Conservation (phyloP, 2,888 invertebrate genomes). For the Uloborus plumipes region DNA sequence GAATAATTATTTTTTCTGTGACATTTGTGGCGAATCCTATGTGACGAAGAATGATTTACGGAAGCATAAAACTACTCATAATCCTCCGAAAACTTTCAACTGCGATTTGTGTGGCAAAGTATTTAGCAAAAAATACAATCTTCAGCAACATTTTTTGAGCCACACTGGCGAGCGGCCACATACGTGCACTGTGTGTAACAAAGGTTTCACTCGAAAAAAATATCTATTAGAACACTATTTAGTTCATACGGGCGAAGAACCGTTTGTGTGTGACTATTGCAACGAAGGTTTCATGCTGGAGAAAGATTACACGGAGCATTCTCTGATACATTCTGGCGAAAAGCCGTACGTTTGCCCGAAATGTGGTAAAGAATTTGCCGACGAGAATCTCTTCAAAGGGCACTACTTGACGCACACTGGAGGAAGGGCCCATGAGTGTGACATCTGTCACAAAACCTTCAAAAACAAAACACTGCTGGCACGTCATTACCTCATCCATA, state of each 20-base stretch:
- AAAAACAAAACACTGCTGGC: conserved; percentile 50
- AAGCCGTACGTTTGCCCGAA: conserved; percentile 41
- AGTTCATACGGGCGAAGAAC: conserved; percentile 52
- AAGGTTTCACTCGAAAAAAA: conserved; percentile 53
- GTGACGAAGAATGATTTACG: conserved; percentile 34
- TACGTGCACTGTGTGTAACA: conserved; percentile 35
- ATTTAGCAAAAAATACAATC: conserved; percentile 48
- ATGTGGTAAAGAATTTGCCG: conserved; percentile 33
- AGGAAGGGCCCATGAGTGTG: conserved; percentile 46
- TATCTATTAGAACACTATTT: conserved; percentile 47
- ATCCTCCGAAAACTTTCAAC: conserved; percentile 40
- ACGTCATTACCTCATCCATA: conserved; percentile 49
- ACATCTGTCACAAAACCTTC: conserved; percentile 48
- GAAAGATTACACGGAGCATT: conserved; percentile 41
- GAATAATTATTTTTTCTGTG: conserved; percentile 35
- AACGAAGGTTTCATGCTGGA: conserved; percentile 48
- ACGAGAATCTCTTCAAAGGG: conserved; percentile 32
- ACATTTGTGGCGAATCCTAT: conserved; percentile 41
- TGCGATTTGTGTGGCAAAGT: conserved; percentile 43
- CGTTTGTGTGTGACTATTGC: conserved; percentile 41
- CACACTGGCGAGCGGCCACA: conserved; percentile 53
- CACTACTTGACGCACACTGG: conserved; percentile 44
- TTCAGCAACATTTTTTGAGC: conserved; percentile 51
- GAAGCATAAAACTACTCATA: conserved; percentile 54
- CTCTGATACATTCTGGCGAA: conserved; percentile 35